A percentile compares a stretch with the other conserved stretches of the same genome.
These are phyloP conservation scores for Raja brachyura DNA, from an alignment of 2,113 vertebrate genomes.

Conservation along the genomic window DNA sequence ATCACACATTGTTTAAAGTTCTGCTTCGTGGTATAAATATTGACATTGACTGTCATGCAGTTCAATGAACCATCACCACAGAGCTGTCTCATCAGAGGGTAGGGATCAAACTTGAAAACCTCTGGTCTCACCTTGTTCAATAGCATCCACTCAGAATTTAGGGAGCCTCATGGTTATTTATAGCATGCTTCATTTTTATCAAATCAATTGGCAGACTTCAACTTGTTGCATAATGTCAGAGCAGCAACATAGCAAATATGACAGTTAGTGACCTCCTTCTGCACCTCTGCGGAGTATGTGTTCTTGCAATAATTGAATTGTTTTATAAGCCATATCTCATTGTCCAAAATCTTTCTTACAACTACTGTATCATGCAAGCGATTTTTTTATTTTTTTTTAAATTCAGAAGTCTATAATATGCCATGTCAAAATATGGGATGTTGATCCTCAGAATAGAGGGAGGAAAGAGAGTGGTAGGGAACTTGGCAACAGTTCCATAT, in stretches of 20 bases:
- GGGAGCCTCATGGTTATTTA: background rate
- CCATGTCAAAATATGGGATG: no score
- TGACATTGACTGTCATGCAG: background rate
- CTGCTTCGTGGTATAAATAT: background rate
- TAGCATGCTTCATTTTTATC: background rate
- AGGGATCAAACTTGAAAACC: background rate
- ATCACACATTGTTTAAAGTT: background rate
- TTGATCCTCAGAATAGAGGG: no score
- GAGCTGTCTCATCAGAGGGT: background rate
- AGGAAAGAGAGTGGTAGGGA: no score
- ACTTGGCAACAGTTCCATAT: no score
- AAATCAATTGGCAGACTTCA: background rate
- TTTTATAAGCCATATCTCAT: background rate
- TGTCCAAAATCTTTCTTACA: background rate
- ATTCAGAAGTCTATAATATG: no score
- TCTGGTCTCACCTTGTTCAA: background rate
- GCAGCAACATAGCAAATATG: background rate
- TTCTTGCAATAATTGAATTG: background rate
- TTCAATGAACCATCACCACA: background rate
- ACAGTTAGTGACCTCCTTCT: background rate
- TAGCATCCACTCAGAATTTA: background rate
- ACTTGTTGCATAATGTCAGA: background rate
- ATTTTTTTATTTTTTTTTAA: no score
- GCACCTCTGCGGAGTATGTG: background rate
- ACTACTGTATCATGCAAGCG: background rate